Base-by-base conservation (phyloP, 2,113 vertebrate species). In the Colaptes auratus region DNA sequence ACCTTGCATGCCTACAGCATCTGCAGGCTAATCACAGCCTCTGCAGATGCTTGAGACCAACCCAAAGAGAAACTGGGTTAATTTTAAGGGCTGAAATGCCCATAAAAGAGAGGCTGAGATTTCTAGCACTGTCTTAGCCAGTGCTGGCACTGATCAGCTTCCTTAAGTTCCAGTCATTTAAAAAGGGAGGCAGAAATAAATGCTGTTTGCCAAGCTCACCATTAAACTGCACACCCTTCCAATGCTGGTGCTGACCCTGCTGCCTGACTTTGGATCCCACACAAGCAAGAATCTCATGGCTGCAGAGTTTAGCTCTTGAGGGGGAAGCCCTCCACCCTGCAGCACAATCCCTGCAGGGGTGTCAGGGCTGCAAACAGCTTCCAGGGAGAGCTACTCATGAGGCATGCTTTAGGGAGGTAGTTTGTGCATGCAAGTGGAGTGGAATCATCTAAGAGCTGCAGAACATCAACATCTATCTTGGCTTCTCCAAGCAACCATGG, bases 11-110 rank as follows among this genome's bases (percentile, higher is more conserved):
- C 28, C n/a, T 60, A 18, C 36, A 69, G 58, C 3, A 0, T 71
- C 28, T 55, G 52, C 72, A 64, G 79, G 48, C 30, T 93, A 75
- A 93, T 90, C 77, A 75, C 86, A 95, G 77, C 77, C 78, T 92
- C 56, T 90, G 4, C 46, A 59, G 27, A 25, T 56, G 46, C 86
- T 83, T 36, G 23, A 79, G 72, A 67, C 63, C 42, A 82, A 66
- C 84, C 84, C 39, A 69, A 64, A 44, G 59, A 71, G 56, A 73
- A 89, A 90, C 64, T 92, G 71, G 80, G 58, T 86, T 89, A 82
- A 86, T 88, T 90, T 71, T 33, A 74, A 88, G 58, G 44, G 31
- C 31, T 73, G 39, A 70, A 91, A 75, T 44, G 15, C 30, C 48
- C 33, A 58, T 61, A 77, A 89, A 86, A 74, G 39, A 70, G 30